Evolutionary conservation across 2,888 invertebrate genomes (phyloP).

Genomic region (Xestia xanthographa): DNA sequence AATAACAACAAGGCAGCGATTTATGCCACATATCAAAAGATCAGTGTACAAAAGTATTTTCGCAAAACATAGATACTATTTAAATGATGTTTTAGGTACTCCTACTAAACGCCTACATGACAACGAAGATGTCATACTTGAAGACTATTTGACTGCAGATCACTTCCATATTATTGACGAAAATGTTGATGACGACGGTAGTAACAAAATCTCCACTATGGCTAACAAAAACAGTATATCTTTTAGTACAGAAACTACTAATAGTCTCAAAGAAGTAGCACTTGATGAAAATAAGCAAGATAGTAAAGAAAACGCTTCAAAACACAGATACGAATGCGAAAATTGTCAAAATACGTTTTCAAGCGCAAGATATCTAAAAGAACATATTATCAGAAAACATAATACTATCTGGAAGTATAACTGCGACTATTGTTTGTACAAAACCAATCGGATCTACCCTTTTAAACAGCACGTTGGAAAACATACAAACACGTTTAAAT

Average conservation of each 20-base stretch:
- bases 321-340: neutral
- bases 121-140: neutral
- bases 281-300: neutral
- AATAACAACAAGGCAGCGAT: neutral
- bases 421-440: slow-evolving; percentile 21
- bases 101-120: neutral
- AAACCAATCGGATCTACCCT: neutral
- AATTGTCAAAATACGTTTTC: slow-evolving; percentile 24
- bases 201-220: neutral
- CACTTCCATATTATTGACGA: slow-evolving; percentile 38
- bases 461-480: slow-evolving; percentile 18
- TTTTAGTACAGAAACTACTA: neutral
- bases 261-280: neutral
- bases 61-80: neutral
- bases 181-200: neutral
- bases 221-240: neutral
- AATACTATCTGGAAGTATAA: slow-evolving; percentile 12
- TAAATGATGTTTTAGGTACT: neutral
- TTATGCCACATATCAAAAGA: neutral
- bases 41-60: no score
- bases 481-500: slow-evolving; percentile 34
- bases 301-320: neutral
- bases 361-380: neutral
- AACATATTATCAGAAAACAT: neutral
- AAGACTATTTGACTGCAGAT: slow-evolving; percentile 13